Base-by-base conservation (phyloP, 2,888 invertebrate species). In the Helicoverpa assulta region DNA sequence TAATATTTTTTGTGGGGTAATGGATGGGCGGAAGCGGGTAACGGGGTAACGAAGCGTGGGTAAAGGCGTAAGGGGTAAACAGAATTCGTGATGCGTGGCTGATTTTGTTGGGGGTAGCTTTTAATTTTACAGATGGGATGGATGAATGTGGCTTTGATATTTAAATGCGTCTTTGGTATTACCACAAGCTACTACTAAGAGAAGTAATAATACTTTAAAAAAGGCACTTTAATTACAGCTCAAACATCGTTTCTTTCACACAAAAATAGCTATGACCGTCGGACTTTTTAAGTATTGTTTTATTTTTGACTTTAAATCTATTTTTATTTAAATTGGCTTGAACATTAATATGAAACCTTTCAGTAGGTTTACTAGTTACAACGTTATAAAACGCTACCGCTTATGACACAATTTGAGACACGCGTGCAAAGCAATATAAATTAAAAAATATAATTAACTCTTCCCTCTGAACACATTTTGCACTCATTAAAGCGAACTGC, bases 381-480 rank as follows among this genome's bases (percentile, higher is more conserved):
- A 2, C 10, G 2, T 37, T 37, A 8, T 1, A 43, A 52, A 66
- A 63, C 78, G 80, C 78, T 71, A 0, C 14, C 51, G 59, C 68
- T 58, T 52, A 5, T 50, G 12, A 54, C 26, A 51, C 29, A 33
- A 5, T 10, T 54, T 0, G 1, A 0, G n/a, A 50, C 62, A 67
- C 59, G 68, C 69, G 60, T 67, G 66, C 57, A 63, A 73, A 73
- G 71, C 71, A 70, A 68, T 77, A 71, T 73, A 80, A 78, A 78
- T 80, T 82, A 26, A 78, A 73, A 73, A 82, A 80, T 73, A 82
- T 80, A 82, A 80, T 82, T 82, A 80, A 73, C 70, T 65, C 61
- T 8, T 57, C 43, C 57, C 57, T 7, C 26, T 55, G 75, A 74
- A 74, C 82, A 77, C 70, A 80, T 82, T 82, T 82, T 67, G 58